These are phyloP conservation scores for Thripadectes ignobilis DNA, from an alignment of 2,797 vertebrate genomes.

Conservation along the genomic window DNA sequence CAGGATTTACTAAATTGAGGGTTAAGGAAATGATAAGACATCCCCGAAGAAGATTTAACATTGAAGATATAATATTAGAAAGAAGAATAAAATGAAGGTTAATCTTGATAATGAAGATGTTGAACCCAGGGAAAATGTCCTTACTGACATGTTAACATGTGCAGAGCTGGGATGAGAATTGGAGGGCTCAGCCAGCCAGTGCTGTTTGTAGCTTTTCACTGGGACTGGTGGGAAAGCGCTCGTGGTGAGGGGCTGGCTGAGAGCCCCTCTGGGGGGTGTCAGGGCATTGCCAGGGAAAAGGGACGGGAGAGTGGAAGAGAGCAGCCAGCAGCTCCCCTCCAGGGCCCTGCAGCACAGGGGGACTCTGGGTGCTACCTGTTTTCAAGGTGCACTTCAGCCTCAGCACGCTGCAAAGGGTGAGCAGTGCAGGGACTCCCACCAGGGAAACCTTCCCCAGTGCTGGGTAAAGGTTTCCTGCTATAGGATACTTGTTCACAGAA, in stretches of 20 bases:
- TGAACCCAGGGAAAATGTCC: slow-evolving; percentile 4
- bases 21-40: background rate
- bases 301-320: background rate
- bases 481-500: background rate
- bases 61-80: background rate
- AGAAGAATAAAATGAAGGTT: slow-evolving; percentile 25
- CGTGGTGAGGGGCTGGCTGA: background rate
- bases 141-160: slow-evolving; percentile 6
- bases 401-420: background rate
- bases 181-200: background rate
- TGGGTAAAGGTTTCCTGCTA: background rate
- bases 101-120: slow-evolving; percentile 36
- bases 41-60: background rate
- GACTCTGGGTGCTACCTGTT: background rate
- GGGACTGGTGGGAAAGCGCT: background rate
- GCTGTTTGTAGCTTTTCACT: background rate
- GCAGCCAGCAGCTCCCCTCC: fast-evolving
- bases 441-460: background rate
- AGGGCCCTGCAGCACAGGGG: fast-evolving
- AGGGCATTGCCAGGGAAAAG: background rate
- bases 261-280: too few relatives aligned
- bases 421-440: background rate
- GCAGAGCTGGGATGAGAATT: slow-evolving; percentile 6
- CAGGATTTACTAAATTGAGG: slow-evolving; percentile 5
- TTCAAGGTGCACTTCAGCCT: background rate